Base-by-base conservation (phyloP, 2,888 invertebrate genomes). In the Amorpha juglandis region DNA sequence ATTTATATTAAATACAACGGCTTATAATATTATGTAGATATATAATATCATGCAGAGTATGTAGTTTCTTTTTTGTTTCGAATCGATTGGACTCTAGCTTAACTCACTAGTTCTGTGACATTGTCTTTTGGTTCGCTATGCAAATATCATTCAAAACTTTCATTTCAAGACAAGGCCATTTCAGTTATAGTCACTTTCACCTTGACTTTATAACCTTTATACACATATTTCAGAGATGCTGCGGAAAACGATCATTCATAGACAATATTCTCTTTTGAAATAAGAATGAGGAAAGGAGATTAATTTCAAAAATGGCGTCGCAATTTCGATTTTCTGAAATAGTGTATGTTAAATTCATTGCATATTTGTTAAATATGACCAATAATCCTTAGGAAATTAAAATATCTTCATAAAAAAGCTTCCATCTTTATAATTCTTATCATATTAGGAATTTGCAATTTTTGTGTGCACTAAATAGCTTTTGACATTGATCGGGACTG, bases 121-220 rank as follows among this genome's bases (percentile, higher is more conserved):
- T 14, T 58, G 42, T 58, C 58, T 58, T 42, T 58, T 19, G 16
- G 58, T 42, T 58, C 33, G 27, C 1, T 42, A 58, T 21, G 58
- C 12, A 7, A 42, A 58, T 55, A 55, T 55, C 53, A 35, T 58
- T 58, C 58, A 58, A 58, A 58, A 58, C 58, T 58, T 58, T 58
- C 58, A 58, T 58, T 58, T 63, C 47, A 63, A 47, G 48, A 48
- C 48, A 63, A 63, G 48, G 48, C 33, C 48, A 48, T 63, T 63
- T 47, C 63, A 63, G 63, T 14, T 63, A 63, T 27, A 38, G 19
- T 42, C 58, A 58, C 42, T 58, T 58, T 58, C 58, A 58, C 58
- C 58, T 58, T 58, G 58, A 58, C 42, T 58, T 42, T 42, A 4
- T 45, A n/a, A 45, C 7, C 14, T 9, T 35, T 42, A 33, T 52